Conservation (phyloP, 2,113 vertebrate genomes). For the Cyprinodon tularosa region DNA sequence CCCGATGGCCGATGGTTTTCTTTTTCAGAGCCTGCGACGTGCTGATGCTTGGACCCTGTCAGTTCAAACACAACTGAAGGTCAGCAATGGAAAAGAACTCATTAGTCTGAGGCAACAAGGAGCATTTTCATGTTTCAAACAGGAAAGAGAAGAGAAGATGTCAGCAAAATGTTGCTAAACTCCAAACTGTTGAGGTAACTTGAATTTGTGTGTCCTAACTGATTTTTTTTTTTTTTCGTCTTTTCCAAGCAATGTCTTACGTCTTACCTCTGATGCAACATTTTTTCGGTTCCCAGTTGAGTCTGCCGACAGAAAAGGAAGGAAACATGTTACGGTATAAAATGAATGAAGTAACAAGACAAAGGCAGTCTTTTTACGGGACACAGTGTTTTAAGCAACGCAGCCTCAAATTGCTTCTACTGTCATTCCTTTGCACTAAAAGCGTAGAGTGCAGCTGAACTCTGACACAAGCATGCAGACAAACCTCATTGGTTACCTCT, state of each 20-base stretch:
- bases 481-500: slow-evolving; percentile 60
- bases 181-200: neutral
- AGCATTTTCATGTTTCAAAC: slow-evolving; percentile 28
- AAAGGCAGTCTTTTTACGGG: slow-evolving; percentile 7
- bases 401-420: slow-evolving; percentile 5
- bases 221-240: neutral
- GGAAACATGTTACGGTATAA: slow-evolving; percentile 19
- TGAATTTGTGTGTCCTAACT: slow-evolving; percentile 12
- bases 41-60: slow-evolving; percentile 78
- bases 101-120: slow-evolving; percentile 11
- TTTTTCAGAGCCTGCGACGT: slow-evolving; percentile 81
- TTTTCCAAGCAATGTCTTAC: neutral
- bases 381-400: slow-evolving; percentile 23
- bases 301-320: slow-evolving; percentile 52
- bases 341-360: neutral
- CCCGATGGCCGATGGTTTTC: slow-evolving; percentile 88
- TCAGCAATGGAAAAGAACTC: slow-evolving; percentile 19
- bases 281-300: slow-evolving; percentile 62
- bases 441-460: slow-evolving; percentile 19
- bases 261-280: slow-evolving; percentile 70
- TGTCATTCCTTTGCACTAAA: slow-evolving; percentile 8
- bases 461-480: slow-evolving; percentile 56
- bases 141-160: slow-evolving; percentile 41
- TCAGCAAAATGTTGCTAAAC: slow-evolving; percentile 30
- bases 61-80: slow-evolving; percentile 22